phyloP scores from a whole-genome alignment of 1,140 invertebrate species.

The Eurosta solidaginis region DNA sequence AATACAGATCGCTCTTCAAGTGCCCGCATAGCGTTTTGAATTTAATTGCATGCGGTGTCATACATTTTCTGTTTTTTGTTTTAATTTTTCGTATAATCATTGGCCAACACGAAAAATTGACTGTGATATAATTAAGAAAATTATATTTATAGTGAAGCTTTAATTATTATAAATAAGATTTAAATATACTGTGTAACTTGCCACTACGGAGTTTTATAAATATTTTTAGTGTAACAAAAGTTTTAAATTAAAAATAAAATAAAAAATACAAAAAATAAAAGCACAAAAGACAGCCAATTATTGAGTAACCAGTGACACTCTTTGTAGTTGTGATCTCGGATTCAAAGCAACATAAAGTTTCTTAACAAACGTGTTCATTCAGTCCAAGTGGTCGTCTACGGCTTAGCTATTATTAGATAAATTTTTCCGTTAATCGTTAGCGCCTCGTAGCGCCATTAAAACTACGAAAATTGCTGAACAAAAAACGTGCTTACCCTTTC shows the following conservation, averaged over 20 bases:
- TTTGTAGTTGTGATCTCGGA: too few relatives aligned
- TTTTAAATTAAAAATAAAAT: too few relatives aligned
- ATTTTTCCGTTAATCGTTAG: neutral
- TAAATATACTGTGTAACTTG: neutral
- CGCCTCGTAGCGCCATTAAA: neutral
- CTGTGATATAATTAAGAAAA: constrained; percentile 10
- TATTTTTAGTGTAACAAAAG: too few relatives aligned
- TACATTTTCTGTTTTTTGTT: neutral
- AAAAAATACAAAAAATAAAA: too few relatives aligned
- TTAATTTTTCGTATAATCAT: neutral
- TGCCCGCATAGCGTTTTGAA: neutral
- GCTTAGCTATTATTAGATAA: too few relatives aligned
- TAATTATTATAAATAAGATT: neutral
- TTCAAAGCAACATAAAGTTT: too few relatives aligned
- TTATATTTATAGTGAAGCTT: neutral
- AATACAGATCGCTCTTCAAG: too few relatives aligned
- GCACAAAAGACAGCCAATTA: too few relatives aligned
- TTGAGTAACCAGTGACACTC: too few relatives aligned
- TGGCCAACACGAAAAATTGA: neutral
- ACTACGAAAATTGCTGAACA: neutral
- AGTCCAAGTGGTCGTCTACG: too few relatives aligned
- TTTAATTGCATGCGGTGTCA: neutral
- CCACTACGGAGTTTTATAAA: too few relatives aligned
- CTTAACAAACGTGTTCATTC: too few relatives aligned
- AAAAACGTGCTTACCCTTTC: neutral